Evolutionary conservation across 2,888 invertebrate genomes (phyloP), one percentile per base, ranked within the genome.

Genomic region (Ochropleura leucogaster): DNA sequence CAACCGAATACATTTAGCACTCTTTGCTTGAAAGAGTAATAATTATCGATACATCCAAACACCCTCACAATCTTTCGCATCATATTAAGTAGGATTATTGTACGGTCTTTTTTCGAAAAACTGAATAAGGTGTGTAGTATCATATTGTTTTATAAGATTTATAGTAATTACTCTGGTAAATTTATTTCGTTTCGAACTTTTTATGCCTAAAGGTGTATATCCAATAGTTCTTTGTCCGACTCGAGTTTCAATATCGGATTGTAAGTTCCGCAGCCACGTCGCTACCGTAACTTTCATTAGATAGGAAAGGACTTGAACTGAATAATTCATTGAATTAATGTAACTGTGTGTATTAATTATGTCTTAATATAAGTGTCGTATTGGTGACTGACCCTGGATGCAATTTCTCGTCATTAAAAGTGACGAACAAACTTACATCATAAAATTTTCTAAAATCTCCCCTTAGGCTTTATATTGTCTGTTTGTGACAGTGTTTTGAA

Each of bases 231-330:
- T 51, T 30, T 47, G 46, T 60, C 44, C 30, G 20, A 49, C 6
- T 49, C 16, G 14, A 49, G 18, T 55, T 76, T 80, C 62, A 62
- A 80, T 74, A 74, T 51, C 62, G 16, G 57, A 55, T 30, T 7
- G 3, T 5, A 30, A 59, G 57, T 65, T 55, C 16, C 75, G 49
- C 0, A n/a, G 44, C 74, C 76, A 57, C 76, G 76, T 77, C 12
- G 12, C 7, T 6, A 47, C 44, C 74, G 55, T 80, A 80, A 80
- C 44, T 76, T 80, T 46, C 49, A 20, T 4, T 18, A 80, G 49
- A 46, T 53, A 68, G 12, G 68, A 8, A 59, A 40, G 51, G n/a
- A 40, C 4, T 51, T 16, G 18, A 57, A 57, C 47, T 63, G 55
- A 80, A 76, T 55, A 47, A 49, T 68, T 51, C 8, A 18, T 51